Conservation (phyloP, 2,888 invertebrate genomes). For the Meiosimyza decipiens region DNA sequence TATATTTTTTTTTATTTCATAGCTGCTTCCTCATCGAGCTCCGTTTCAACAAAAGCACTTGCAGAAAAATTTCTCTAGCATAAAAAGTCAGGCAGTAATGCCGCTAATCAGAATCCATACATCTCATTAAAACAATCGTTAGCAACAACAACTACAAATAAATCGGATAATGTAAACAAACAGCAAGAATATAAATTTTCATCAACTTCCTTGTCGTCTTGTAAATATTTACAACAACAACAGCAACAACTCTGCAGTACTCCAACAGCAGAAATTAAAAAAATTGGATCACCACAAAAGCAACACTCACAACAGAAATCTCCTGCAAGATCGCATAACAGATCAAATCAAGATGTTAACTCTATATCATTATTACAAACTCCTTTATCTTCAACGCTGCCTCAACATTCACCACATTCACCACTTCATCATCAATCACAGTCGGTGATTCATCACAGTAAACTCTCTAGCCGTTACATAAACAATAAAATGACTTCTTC, state of each 20-base stretch:
- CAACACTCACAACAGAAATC: constrained; percentile 7
- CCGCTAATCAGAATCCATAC: constrained; percentile 51
- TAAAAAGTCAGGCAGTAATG: constrained; percentile 66
- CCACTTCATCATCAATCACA: constrained; percentile 49
- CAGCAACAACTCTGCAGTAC: constrained; percentile 3
- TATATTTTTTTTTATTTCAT: constrained; percentile 43
- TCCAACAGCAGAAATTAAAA: constrained; percentile 13
- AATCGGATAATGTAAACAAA: constrained; percentile 7
- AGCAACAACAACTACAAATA: constrained; percentile 1
- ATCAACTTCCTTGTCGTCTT: constrained; percentile 19
- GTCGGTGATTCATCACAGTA: constrained; percentile 46
- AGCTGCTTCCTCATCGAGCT: constrained; percentile 70
- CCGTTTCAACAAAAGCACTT: constrained; percentile 67
- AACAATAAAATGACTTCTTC: constrained; percentile 46
- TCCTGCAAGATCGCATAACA: not conserved
- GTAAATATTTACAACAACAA: constrained; percentile 26
- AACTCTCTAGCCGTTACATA: constrained; percentile 56
- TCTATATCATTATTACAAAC: constrained; percentile 36
- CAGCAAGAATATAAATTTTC: constrained; percentile 24
- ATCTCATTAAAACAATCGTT: constrained; percentile 44
- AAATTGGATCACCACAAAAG: constrained; percentile 23
- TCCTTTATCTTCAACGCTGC: constrained; percentile 53
- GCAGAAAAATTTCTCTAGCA: constrained; percentile 66
- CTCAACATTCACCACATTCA: constrained; percentile 56
- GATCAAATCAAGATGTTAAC: constrained; percentile 17